Conservation (phyloP, 1,140 invertebrate species). For the Hylyphantes graminicola region DNA sequence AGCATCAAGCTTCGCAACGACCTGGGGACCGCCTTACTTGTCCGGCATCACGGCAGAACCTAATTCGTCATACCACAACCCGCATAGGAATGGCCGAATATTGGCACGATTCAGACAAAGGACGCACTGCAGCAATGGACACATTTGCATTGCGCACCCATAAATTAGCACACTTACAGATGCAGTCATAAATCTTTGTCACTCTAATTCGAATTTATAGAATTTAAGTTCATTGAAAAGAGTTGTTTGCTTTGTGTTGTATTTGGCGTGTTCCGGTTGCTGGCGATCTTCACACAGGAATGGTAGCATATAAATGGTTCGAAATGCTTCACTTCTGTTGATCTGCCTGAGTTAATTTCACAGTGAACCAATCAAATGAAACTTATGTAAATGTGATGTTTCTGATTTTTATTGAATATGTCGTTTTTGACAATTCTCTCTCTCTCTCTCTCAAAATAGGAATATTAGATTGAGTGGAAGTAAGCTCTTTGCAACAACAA, state of each 20-base stretch:
- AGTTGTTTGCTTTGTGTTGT: neutral
- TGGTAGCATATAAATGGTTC: no score
- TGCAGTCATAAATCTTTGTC: neutral
- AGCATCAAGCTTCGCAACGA: slow-evolving; percentile 1
- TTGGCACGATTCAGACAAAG: slow-evolving; percentile 29
- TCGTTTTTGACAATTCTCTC: no score
- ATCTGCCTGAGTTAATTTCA: no score
- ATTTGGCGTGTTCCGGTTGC: slow-evolving; percentile 3
- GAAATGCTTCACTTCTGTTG: no score
- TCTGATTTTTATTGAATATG: no score
- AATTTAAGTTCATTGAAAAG: slow-evolving; percentile 16
- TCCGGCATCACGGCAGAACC: slow-evolving; percentile 10
- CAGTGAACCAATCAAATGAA: no score
- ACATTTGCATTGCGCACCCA: slow-evolving; percentile 20
- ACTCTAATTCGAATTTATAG: slow-evolving; percentile 9
- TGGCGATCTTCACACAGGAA: neutral
- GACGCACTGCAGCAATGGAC: no score
- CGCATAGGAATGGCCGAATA: slow-evolving; percentile 19
- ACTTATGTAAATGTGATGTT: no score
- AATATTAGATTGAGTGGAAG: no score
- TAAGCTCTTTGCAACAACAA: no score
- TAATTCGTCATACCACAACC: slow-evolving; percentile 30
- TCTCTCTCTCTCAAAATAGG: no score
- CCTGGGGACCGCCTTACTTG: slow-evolving; percentile 5
- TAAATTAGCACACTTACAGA: slow-evolving; percentile 19